phyloP scores from a whole-genome alignment of 2,888 invertebrate genomes.

The Suillia variegata region DNA sequence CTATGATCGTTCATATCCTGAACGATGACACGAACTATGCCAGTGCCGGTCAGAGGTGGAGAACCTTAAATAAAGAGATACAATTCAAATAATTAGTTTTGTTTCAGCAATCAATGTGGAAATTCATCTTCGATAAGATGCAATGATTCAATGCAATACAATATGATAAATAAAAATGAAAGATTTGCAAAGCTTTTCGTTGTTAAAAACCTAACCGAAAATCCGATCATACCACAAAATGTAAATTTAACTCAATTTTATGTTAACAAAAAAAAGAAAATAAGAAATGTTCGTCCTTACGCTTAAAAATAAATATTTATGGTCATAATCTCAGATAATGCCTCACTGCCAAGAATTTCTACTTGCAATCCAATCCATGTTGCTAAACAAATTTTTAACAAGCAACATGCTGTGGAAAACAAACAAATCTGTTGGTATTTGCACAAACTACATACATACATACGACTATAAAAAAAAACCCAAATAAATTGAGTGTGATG shows the following conservation, averaged over 20 bases:
- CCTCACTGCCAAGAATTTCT: constrained; percentile 8
- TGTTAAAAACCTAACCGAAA: no score
- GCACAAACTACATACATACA: no score
- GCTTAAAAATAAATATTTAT: constrained; percentile 12
- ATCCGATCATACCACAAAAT: no score
- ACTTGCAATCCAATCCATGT: no score
- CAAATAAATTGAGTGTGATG: not conserved
- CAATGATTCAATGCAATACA: not conserved
- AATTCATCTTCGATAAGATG: not conserved
- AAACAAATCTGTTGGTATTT: not conserved
- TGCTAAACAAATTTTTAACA: not conserved
- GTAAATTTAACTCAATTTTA: no score
- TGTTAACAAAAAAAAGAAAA: no score
- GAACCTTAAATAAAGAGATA: no score
- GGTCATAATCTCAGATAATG: constrained; percentile 33
- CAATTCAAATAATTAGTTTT: constrained; percentile 24
- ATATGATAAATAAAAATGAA: no score
- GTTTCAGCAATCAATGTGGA: not conserved
- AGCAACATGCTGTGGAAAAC: not conserved
- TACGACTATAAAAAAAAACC: not conserved
- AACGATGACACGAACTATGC: constrained; percentile 85
- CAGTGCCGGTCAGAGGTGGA: constrained; percentile 90
- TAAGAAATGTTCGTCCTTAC: no score
- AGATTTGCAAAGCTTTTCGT: not conserved
- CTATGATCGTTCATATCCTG: constrained; percentile 94